Base-by-base conservation (phyloP, 2,113 vertebrate genomes). In the Alligator mississippiensis region DNA sequence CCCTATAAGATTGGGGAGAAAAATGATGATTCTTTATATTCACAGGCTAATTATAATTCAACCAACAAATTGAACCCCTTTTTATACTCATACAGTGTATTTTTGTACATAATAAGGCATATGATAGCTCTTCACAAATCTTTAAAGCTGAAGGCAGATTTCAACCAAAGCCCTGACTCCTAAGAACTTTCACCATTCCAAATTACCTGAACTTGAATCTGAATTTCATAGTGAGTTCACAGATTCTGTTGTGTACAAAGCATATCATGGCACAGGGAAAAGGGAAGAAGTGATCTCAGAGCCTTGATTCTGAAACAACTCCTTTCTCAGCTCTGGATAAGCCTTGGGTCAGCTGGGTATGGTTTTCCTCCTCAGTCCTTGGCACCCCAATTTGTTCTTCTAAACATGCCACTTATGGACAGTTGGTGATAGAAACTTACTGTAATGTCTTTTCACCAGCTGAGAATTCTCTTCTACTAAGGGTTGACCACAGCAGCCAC, bases 31-130 rank as follows among this genome's bases (percentile, higher is more conserved):
- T 91, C 30, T 77, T 88, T 80, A 70, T 85, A 87, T 68, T 21
- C 27, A 27, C 80, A 9, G 77, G 75, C 74, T 90, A 87, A 93
- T 96, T 95, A 78, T 95, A 91, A 96, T 93, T 90, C 84, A 87
- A 63, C 16, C 16, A 87, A 77, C 3, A 63, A 77, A 75, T 3
- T 68, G 61, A 86, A 92, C 38, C 75, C 80, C 19, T 11, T 74
- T 96, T 86, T 83, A 28, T 83, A 34, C 83, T 90, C 86, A 58
- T 57, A 90, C 80, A 54, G 22, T 81, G 34, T 55, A 66, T 88
- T 54, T 78, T 77, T 88, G 30, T 87, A 92, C 87, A 88, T 21
- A 87, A 76, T 0, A 0, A 88, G 72, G 38, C 22, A 72, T 66
- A 83, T 93, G 87, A 86, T 47, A 90, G 64, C 34, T n/a, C 11